Evolutionary conservation across 2,797 vertebrate species (phyloP), one percentile per base, ranked within the genome.

Genomic region (Nasua narica): DNA sequence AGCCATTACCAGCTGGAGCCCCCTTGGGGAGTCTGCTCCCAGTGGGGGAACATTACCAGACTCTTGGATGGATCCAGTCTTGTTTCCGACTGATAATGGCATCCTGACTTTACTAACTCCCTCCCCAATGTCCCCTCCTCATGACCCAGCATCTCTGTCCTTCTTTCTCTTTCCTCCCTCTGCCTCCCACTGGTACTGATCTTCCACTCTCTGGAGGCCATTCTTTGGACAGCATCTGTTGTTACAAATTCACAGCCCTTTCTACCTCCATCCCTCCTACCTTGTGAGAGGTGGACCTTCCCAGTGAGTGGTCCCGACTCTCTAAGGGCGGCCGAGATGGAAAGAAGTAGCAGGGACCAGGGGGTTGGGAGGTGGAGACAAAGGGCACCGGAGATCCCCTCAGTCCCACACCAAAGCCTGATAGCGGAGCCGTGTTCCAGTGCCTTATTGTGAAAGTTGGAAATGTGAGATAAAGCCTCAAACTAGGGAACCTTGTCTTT

Each of bases 301-400:
- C 29, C 18, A 6, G n/a, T 2, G 9, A 1, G 1, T 27, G 0
- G 2, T 21, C 74, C 16, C 1, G 23, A 25, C 37, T 13, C 52
- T 32, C 0, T 18, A 23, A 29, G 50, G 6, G 60, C 10, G 2
- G 48, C 0, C 1, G 21, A 19, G 0, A 11, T 13, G 13, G 29
- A 46, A 29, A 15, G 84, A 70, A 54, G 40, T 10, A 4, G 35
- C 5, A 12, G 35, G 23, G 62, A 16, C 29, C n/a, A 18, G n/a
- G 7, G 43, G 43, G 7, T 50, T 37, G 14, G 15, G 46, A 60
- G 15, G 32, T 7, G 5, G 27, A 54, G 43, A 25, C 37, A 3
- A 25, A 77, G 74, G 10, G 18, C 2, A 0, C 40, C 79, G 32
- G 52, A 10, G 27, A 5, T 8, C 4, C n/a, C 50, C 35, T 7